Evolutionary conservation across 1,140 invertebrate species (phyloP).

Genomic region (Lineus longissimus): DNA sequence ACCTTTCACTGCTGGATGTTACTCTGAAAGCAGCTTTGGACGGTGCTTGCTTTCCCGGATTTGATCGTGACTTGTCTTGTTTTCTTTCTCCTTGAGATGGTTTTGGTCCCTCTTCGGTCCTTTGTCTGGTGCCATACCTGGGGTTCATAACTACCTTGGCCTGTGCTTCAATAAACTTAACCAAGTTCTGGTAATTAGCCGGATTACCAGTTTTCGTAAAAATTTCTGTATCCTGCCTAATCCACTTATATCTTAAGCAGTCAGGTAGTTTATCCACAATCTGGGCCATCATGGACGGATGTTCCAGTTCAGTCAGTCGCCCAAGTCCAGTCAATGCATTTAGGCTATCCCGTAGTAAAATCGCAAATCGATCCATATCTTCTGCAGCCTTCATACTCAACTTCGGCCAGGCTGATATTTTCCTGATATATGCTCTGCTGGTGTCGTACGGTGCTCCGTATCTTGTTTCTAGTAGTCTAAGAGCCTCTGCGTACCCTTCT

Average conservation of each 20-base stretch:
- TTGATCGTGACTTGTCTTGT: no score
- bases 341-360: not conserved
- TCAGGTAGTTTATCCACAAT: slow-evolving; percentile 8
- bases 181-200: not conserved
- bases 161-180: not conserved
- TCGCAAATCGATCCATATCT: not conserved
- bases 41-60: not conserved
- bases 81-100: not conserved
- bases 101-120: not conserved
- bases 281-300: not conserved
- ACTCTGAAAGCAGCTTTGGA: not conserved
- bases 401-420: not conserved
- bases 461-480: no score
- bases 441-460: no score
- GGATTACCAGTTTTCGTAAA: not conserved
- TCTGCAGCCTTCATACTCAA: not conserved
- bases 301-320: not conserved
- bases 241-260: slow-evolving; percentile 2
- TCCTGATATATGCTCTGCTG: slow-evolving; percentile 2
- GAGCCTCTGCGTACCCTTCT: no score
- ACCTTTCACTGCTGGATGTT: no score
- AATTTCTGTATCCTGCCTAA: not conserved
- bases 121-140: not conserved
- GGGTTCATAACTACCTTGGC: not conserved
- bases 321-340: not conserved